Evolutionary conservation across 1,140 invertebrate species (phyloP).

Genomic region (Drosophila cardini): DNA sequence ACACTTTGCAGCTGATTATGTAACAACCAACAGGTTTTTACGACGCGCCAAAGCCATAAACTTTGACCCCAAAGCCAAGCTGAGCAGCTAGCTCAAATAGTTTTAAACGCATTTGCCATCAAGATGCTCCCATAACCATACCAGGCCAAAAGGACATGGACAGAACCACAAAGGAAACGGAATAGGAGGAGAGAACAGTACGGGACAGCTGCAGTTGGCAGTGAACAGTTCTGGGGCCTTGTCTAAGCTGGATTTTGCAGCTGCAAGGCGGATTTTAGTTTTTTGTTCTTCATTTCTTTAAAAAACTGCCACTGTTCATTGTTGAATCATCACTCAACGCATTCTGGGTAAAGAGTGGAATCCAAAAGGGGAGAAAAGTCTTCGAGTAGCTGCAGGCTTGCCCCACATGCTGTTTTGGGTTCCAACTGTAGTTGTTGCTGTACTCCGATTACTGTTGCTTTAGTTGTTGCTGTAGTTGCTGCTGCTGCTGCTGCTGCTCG

Average conservation of each 20-base stretch:
- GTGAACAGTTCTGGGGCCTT: constrained; percentile 27
- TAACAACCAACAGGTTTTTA: constrained; percentile 74
- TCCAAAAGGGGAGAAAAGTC: constrained; percentile 10
- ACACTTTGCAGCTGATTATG: constrained; percentile 59
- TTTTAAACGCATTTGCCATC: constrained; percentile 70
- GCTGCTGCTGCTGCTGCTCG: constrained; percentile 15
- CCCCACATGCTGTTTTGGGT: constrained; percentile 49
- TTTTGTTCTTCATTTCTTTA: constrained; percentile 38
- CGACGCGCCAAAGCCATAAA: constrained; percentile 75
- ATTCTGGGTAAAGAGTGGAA: too few species aligned
- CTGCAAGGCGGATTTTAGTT: constrained; percentile 31
- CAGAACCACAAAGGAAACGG: neutral
- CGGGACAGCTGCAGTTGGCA: constrained; percentile 62
- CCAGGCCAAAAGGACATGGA: constrained; percentile 15
- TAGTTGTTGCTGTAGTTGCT: constrained; percentile 16
- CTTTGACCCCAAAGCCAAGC: constrained; percentile 80
- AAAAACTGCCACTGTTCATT: constrained; percentile 78
- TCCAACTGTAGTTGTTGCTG: neutral
- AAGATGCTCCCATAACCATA: constrained; percentile 3
- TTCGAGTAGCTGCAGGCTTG: constrained; percentile 45
- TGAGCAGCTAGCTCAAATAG: constrained; percentile 81
- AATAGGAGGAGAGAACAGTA: constrained; percentile 5
- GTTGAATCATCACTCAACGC: constrained; percentile 75
- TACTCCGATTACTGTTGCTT: too few species aligned
- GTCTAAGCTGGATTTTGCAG: constrained; percentile 22